phyloP scores from a whole-genome alignment of 1,140 invertebrate species.

The Elysia chlorotica region DNA sequence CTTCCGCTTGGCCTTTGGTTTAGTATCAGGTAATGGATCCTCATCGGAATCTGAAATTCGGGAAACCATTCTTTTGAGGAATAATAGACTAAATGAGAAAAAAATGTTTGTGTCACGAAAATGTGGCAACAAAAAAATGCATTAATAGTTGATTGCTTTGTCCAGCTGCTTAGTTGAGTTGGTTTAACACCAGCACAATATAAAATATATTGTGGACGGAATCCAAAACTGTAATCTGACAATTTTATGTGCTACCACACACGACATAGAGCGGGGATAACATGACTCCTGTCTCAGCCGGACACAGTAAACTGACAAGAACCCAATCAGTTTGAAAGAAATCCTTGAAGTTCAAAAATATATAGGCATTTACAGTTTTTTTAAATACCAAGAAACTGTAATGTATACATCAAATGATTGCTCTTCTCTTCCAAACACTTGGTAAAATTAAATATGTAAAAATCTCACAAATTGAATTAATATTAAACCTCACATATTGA shows the following conservation, averaged over 20 bases:
- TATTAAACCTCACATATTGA: too few species aligned
- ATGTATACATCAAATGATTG: too few species aligned
- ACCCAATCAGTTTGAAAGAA: too few species aligned
- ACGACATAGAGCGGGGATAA: neutral
- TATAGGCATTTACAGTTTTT: too few species aligned
- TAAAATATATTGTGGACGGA: neutral
- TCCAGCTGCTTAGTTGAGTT: neutral
- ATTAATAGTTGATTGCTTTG: neutral
- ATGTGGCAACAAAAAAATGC: neutral
- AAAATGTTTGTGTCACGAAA: neutral
- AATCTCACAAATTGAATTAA: too few species aligned
- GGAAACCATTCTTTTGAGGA: neutral
- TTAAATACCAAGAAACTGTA: too few species aligned
- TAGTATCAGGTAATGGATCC: slow-evolving; percentile 38
- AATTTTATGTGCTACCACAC: neutral
- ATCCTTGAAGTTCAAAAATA: too few species aligned
- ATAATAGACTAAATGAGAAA: slow-evolving; percentile 7
- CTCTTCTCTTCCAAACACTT: too few species aligned
- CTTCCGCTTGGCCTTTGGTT: slow-evolving; percentile 28
- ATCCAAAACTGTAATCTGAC: neutral
- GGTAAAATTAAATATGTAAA: too few species aligned
- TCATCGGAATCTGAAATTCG: slow-evolving; percentile 40
- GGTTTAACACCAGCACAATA: neutral
- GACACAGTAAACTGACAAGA: too few species aligned
- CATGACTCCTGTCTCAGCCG: too few species aligned